Evolutionary conservation across 2,888 invertebrate species (phyloP).

Genomic region (Dicyrtomina minuta): DNA sequence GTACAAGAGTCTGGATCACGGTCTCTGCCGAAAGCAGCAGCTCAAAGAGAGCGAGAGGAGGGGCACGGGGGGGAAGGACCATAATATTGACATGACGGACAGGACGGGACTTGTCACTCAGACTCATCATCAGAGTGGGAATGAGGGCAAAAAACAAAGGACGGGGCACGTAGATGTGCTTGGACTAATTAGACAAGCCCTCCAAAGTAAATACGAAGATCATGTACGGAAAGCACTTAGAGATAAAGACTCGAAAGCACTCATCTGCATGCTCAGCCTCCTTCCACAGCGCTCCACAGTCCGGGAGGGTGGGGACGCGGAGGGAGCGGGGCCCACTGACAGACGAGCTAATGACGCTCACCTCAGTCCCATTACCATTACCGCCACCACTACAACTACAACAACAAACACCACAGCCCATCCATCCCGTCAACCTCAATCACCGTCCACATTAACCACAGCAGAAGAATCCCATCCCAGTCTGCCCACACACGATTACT

Average conservation of each 20-base stretch:
- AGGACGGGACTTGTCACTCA: too few species aligned
- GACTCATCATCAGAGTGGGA: not conserved
- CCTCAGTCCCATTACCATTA: too few species aligned
- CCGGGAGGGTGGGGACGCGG: too few species aligned
- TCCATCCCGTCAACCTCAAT: not conserved
- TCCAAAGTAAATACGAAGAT: constrained; percentile 43
- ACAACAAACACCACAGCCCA: not conserved
- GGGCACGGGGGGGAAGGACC: not conserved
- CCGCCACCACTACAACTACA: too few species aligned
- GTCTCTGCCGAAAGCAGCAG: too few species aligned
- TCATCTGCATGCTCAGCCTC: constrained; percentile 39
- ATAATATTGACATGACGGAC: not conserved
- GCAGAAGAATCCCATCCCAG: too few species aligned
- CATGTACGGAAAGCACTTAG: constrained; percentile 41
- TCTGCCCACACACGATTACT: too few species aligned
- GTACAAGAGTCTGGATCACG: not conserved
- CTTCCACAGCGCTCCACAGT: constrained; percentile 2
- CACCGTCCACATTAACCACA: too few species aligned
- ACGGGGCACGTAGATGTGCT: not conserved
- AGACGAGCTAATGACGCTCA: too few species aligned
- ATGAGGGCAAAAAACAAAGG: not conserved
- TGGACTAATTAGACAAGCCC: constrained; percentile 33
- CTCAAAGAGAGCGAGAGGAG: not conserved
- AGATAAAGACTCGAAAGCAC: constrained; percentile 42
- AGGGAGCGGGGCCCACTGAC: not conserved